Evolutionary conservation across 2,888 invertebrate genomes (phyloP).

Genomic region (Eupithecia centaureata): DNA sequence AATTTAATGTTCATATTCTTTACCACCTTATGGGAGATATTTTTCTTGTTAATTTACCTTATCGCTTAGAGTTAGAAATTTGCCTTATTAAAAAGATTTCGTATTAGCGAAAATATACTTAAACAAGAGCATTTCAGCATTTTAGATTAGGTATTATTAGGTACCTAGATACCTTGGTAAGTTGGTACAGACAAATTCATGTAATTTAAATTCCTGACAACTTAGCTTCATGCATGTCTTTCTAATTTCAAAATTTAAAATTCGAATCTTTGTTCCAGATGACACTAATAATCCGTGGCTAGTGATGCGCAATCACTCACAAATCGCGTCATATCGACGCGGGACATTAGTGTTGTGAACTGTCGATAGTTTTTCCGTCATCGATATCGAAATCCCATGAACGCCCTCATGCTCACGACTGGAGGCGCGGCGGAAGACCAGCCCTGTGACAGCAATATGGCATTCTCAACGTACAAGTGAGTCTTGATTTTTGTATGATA

Average conservation of each 20-base stretch:
- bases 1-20: no score
- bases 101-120: background rate
- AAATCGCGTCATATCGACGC: conserved; percentile 66
- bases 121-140: no score
- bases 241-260: conserved; percentile 25
- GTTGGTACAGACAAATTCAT: no score
- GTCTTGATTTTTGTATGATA: conserved; percentile 45
- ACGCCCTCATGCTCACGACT: conserved; percentile 80
- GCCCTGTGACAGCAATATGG: conserved; percentile 77
- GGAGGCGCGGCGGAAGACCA: conserved; percentile 75
- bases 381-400: conserved; percentile 60
- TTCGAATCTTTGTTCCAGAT: conserved; percentile 56
- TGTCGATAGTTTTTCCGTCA: conserved; percentile 48
- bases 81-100: background rate
- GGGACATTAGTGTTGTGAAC: conserved; percentile 64
- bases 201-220: background rate
- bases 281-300: conserved; percentile 48
- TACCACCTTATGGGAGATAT: background rate
- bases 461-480: conserved; percentile 79
- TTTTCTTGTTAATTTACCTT: background rate
- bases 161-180: no score
- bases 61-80: no score
- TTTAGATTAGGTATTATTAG: no score
- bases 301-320: conserved; percentile 71
- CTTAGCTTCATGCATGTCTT: background rate